Conservation (phyloP, 2,888 invertebrate genomes). For the Thysanoteuthis rhombus region DNA sequence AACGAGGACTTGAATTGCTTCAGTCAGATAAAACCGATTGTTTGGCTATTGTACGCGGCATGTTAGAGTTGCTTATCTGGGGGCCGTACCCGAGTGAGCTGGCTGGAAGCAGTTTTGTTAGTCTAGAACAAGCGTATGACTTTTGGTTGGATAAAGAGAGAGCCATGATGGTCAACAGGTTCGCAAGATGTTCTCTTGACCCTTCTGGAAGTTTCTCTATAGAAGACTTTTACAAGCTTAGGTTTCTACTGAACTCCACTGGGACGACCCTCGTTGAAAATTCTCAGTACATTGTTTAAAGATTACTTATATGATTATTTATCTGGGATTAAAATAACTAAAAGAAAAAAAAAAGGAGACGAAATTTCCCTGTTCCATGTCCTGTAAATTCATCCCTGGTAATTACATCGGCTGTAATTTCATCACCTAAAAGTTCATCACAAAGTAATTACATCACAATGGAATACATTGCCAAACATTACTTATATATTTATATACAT, state of each 20-base stretch:
- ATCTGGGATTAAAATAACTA: background rate
- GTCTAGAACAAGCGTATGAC: conserved; percentile 51
- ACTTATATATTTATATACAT: too few relatives aligned
- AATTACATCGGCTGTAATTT: too few relatives aligned
- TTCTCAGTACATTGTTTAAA: conserved; percentile 37
- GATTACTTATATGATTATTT: background rate
- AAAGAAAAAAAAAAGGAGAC: background rate
- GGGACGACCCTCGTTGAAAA: conserved; percentile 56
- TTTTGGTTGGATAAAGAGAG: conserved; percentile 58
- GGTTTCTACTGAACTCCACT: conserved; percentile 59
- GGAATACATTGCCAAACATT: too few relatives aligned
- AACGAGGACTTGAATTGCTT: conserved; percentile 39
- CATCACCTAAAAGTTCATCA: too few relatives aligned
- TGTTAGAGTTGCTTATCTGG: conserved; percentile 58
- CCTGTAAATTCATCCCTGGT: too few relatives aligned
- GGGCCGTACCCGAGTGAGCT: conserved; percentile 45
- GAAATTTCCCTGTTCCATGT: too few relatives aligned
- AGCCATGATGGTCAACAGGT: conserved; percentile 48
- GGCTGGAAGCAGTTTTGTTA: background rate
- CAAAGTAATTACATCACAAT: too few relatives aligned
- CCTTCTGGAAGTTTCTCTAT: conserved; percentile 46
- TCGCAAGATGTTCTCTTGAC: conserved; percentile 47
- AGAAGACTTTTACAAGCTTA: conserved; percentile 58
- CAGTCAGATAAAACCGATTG: conserved; percentile 51
- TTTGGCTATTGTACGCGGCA: conserved; percentile 54